phyloP scores from a whole-genome alignment of 2,113 vertebrate genomes.

The Alethe diademata region DNA sequence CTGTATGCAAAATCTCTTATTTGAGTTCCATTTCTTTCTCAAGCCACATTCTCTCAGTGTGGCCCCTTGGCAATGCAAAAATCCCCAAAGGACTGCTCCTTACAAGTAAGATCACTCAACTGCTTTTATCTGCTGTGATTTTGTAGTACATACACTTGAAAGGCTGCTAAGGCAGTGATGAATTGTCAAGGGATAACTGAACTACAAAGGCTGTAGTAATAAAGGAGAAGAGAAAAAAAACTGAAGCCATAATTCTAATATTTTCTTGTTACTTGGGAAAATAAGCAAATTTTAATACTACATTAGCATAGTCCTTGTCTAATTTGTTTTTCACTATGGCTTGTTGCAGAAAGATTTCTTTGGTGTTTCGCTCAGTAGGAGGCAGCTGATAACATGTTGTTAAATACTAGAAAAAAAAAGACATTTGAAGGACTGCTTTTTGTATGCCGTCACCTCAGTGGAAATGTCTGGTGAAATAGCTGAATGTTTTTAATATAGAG shows the following conservation, averaged over 20 bases:
- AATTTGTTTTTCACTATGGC: not conserved
- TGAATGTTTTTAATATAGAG: not conserved
- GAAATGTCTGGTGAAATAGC: not conserved
- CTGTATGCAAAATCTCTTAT: not conserved
- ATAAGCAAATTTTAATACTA: not conserved
- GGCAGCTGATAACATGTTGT: not conserved
- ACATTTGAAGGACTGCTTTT: not conserved
- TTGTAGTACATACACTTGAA: not conserved
- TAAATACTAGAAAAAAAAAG: not conserved
- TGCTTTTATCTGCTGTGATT: not conserved
- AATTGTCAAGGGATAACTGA: not conserved
- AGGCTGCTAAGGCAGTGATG: not conserved
- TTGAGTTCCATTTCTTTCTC: not conserved
- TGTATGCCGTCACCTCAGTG: not conserved
- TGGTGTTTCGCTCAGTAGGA: not conserved
- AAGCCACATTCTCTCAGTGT: not conserved
- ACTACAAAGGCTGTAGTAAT: not conserved
- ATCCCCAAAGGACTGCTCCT: not conserved
- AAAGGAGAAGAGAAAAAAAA: slow-evolving; percentile 24
- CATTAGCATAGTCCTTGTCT: not conserved
- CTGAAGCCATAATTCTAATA: not conserved
- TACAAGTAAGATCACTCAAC: not conserved
- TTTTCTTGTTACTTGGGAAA: not conserved
- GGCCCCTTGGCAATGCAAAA: not conserved
- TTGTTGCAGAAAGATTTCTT: not conserved